phyloP scores from a whole-genome alignment of 1,140 invertebrate species.

The Cydia amplana region DNA sequence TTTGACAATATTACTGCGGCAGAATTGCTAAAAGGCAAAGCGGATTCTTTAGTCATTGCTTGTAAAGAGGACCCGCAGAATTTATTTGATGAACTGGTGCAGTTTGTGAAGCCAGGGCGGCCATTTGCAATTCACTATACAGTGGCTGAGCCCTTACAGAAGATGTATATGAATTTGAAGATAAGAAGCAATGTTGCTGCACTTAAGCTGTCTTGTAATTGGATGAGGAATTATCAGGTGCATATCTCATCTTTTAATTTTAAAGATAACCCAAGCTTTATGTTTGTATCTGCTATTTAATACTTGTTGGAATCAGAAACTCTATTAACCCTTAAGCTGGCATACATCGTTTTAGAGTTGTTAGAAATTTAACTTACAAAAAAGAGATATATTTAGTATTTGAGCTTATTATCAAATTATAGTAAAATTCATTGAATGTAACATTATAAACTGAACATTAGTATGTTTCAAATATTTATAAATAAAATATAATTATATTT shows the following conservation, averaged over 20 bases:
- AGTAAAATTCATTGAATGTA: too few relatives aligned
- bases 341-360: too few relatives aligned
- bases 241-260: not conserved
- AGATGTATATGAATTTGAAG: slow-evolving; percentile 89
- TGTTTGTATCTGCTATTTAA: too few relatives aligned
- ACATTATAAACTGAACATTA: too few relatives aligned
- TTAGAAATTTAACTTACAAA: too few relatives aligned
- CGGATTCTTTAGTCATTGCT: slow-evolving; percentile 89
- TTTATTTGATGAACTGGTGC: slow-evolving; percentile 87
- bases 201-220: slow-evolving; percentile 90
- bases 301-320: too few relatives aligned
- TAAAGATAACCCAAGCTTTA: not conserved
- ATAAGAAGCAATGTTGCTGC: slow-evolving; percentile 84
- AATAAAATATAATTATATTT: too few relatives aligned
- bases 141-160: slow-evolving; percentile 89
- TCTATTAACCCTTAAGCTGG: too few relatives aligned
- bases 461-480: too few relatives aligned
- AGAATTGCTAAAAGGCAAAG: slow-evolving; percentile 80
- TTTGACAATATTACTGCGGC: slow-evolving; percentile 82
- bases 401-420: too few relatives aligned
- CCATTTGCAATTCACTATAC: slow-evolving; percentile 91
- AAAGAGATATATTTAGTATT: too few relatives aligned
- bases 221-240: slow-evolving; percentile 94
- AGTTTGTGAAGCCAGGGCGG: slow-evolving; percentile 87
- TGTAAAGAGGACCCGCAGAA: slow-evolving; percentile 91